Percentiles rank a stretch among this genome's conserved stretches.
These are phyloP conservation scores for Drepanosiphum platanoidis DNA, from an alignment of 2,888 invertebrate genomes.

Conservation along the genomic window DNA sequence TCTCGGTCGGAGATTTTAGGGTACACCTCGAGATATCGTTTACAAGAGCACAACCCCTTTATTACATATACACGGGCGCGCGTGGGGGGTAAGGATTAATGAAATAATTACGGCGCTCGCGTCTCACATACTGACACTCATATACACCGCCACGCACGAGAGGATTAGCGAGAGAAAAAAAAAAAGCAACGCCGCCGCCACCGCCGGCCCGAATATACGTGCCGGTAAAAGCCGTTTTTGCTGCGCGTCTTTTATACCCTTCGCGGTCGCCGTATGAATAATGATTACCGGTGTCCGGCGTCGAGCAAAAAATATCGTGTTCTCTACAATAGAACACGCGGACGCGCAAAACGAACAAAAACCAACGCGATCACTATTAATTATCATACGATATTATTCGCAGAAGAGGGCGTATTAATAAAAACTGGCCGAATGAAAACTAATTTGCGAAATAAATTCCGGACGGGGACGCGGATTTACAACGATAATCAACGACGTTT, in stretches of 20 bases:
- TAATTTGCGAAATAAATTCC: too few relatives aligned
- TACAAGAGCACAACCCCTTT: conserved; percentile 58
- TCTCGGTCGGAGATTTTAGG: conserved; percentile 44
- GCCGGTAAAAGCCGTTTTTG: conserved; percentile 45
- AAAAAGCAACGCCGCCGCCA: neutral
- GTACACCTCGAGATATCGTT: conserved; percentile 57
- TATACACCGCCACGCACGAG: neutral
- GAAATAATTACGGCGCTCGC: conserved; percentile 58
- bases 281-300: conserved; percentile 37
- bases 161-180: conserved; percentile 37
- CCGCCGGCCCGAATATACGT: neutral
- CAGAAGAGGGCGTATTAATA: too few relatives aligned
- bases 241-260: conserved; percentile 46
- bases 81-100: conserved; percentile 48
- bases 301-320: conserved; percentile 9
- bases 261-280: conserved; percentile 44
- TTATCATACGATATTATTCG: too few relatives aligned
- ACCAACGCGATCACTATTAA: neutral
- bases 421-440: too few relatives aligned
- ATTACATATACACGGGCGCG: conserved; percentile 12
- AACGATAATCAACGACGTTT: too few relatives aligned
- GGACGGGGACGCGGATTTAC: too few relatives aligned
- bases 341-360: neutral
- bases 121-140: conserved; percentile 4
- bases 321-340: neutral